Conservation (phyloP, 2,113 vertebrate genomes). For the Nycticorax nycticorax region DNA sequence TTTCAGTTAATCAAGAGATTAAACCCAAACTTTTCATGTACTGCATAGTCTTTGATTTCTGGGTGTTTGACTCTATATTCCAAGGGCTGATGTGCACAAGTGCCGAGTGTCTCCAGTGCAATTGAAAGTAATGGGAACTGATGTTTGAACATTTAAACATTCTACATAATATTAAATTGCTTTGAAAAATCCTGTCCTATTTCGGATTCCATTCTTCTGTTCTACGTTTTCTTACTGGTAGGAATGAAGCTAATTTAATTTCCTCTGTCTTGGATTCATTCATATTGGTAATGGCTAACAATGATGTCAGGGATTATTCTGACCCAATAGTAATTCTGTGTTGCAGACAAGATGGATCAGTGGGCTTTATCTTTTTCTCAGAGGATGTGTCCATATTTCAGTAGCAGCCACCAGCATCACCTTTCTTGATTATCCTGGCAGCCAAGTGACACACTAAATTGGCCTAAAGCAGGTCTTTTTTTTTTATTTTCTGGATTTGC, state of each 20-base stretch:
- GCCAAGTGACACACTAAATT: background rate
- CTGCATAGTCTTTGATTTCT: background rate
- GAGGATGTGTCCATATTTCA: background rate
- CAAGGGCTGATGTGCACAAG: background rate
- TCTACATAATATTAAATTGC: background rate
- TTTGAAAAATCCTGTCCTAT: background rate
- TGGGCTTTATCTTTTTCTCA: background rate
- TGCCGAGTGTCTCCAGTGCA: background rate
- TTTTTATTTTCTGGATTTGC: background rate
- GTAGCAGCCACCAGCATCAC: background rate
- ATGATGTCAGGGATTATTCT: background rate
- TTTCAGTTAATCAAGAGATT: background rate
- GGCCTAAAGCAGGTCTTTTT: background rate
- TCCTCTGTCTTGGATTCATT: background rate
- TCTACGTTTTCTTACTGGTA: background rate
- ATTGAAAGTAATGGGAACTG: background rate
- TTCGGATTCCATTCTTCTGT: background rate
- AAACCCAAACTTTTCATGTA: background rate
- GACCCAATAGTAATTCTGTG: background rate
- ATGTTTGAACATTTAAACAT: background rate
- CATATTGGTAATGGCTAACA: background rate
- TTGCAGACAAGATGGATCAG: background rate
- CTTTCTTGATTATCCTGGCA: background rate
- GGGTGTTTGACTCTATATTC: background rate
- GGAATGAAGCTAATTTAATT: background rate